A percentile compares a stretch with the other conserved stretches of the same genome.
These are phyloP conservation scores for Coregonus suidteri DNA, from an alignment of 2,797 vertebrate genomes.

Conservation along the genomic window DNA sequence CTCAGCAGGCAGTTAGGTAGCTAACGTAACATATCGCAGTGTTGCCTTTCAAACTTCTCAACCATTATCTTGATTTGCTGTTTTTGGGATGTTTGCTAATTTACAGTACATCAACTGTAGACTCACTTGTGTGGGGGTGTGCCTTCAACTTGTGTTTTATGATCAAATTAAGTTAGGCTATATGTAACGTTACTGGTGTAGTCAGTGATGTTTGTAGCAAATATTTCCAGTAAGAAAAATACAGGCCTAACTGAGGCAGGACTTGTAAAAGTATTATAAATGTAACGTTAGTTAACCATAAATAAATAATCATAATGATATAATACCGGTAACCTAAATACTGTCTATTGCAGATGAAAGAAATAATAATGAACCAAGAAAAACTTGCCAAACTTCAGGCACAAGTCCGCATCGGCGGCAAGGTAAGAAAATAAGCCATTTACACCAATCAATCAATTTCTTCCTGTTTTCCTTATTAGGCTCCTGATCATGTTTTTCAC, in stretches of 20 bases:
- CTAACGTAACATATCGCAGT: no score
- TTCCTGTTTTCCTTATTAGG: background rate
- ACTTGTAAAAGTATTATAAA: no score
- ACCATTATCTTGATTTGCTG: background rate
- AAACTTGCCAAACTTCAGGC: slow-evolving; percentile 96
- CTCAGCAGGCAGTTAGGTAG: no score
- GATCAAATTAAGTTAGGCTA: no score
- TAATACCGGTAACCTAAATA: background rate
- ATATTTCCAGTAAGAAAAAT: no score
- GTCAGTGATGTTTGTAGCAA: no score
- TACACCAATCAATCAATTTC: background rate
- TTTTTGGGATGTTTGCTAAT: background rate
- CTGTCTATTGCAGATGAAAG: slow-evolving; percentile 87
- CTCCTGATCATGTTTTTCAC: no score
- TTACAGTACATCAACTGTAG: background rate
- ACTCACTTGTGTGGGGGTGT: background rate
- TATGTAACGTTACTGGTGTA: no score
- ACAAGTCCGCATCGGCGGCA: slow-evolving; percentile 97
- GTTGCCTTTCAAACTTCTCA: background rate
- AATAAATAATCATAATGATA: no score
- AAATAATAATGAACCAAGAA: slow-evolving; percentile 96
- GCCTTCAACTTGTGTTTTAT: background rate
- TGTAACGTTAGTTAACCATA: no score
- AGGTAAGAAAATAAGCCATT: slow-evolving; percentile 74
- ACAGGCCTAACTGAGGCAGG: background rate